Base-by-base conservation (phyloP, 2,888 invertebrate genomes). In the Ormia ochracea region DNA sequence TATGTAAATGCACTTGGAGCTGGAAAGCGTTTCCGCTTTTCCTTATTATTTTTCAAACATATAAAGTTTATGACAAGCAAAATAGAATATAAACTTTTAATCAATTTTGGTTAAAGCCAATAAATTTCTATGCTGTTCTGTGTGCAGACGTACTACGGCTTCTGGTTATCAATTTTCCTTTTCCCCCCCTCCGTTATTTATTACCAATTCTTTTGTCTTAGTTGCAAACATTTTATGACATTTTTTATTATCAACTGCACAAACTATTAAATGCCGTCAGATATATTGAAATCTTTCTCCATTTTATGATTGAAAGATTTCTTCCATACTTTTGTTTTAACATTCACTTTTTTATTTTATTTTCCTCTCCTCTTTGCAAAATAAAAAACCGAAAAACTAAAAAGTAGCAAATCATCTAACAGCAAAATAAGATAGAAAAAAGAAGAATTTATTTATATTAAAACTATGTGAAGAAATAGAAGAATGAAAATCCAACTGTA, bases 201-300 rank as follows among this genome's bases (percentile, higher is more conserved):
- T 76, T 80, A 73, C 41, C 69, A 63, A 63, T 73, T 68, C 72
- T 48, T 72, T 80, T 75, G 80, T 80, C 68, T 80, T 80, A 76
- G 80, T 75, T 79, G 74, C 74, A 79, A 75, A 58, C 43, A 79
- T 79, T 79, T 79, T 79, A 79, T 80, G 72, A 58, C 80, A 80
- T 63, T 74, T 78, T 63, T 78, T 78, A 66, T 80, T 59, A 66
- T 66, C 58, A 66, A 72, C 52, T 72, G 72, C 72, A 78, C 59
- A 52, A 72, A 63, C 58, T 75, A 72, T 74, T 74, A 80, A 80
- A 76, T 76, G 80, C 80, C 80, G 76, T 72, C 66, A 80, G 80
- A 80, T 72, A 76, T 76, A 72, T 76, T 80, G 76, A 70, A 75
- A 79, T 70, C 61, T 52, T 66, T 74, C 45, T 28, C 38, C 36